Conservation (phyloP, 1,140 invertebrate species). For the Trichonephila inaurata region DNA sequence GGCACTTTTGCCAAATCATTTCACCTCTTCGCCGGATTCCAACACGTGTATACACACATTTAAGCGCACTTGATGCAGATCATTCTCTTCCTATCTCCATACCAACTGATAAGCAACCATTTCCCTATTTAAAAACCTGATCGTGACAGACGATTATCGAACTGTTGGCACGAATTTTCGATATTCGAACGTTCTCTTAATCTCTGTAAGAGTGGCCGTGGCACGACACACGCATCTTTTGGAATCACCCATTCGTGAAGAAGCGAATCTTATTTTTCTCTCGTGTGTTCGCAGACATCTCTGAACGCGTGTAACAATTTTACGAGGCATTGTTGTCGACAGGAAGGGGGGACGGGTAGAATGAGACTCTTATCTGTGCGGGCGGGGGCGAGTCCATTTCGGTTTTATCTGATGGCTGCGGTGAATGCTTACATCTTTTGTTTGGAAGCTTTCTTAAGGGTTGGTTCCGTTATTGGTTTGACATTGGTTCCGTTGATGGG, state of each 20-base stretch:
- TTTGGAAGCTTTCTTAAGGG: neutral
- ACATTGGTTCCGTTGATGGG: neutral
- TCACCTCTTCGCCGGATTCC: neutral
- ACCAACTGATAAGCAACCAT: neutral
- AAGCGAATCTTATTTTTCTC: neutral
- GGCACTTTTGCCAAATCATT: neutral
- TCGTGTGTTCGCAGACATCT: neutral
- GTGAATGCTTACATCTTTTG: neutral
- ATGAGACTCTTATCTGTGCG: neutral
- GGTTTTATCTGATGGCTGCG: neutral
- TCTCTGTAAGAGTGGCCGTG: neutral
- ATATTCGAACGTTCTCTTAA: neutral
- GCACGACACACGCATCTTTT: neutral
- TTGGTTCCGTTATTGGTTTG: neutral
- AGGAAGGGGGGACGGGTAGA: neutral
- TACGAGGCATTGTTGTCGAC: constrained; percentile 16
- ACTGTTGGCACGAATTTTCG: neutral
- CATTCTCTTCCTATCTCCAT: neutral
- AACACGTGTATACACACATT: neutral
- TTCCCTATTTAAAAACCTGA: neutral
- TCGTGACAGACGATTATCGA: constrained; percentile 19
- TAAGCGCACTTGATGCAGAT: neutral
- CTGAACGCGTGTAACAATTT: constrained; percentile 1
- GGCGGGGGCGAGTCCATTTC: neutral
- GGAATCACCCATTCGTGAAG: neutral